Evolutionary conservation across 1,140 invertebrate species (phyloP), one percentile per base, ranked within the genome.

Genomic region (Drosophila pandora): DNA sequence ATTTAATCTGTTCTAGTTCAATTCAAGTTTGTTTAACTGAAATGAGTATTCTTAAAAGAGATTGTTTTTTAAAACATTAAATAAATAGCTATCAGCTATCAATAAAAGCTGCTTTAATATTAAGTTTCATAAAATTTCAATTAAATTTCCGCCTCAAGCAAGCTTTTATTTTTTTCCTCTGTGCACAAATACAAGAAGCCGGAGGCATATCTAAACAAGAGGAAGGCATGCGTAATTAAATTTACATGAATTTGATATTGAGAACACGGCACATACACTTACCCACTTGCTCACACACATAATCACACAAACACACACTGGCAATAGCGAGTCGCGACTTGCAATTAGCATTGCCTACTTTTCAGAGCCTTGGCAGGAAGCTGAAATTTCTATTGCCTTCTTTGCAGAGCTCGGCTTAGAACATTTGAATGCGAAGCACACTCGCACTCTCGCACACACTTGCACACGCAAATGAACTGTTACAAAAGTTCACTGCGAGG

Each of bases 221-320:
- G 55, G 78, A 74, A 73, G 70, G 78, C 82, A 87, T 82, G 82
- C 82, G 82, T 85, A 87, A 85, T 85, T 85, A 85, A 85, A 85
- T 85, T 87, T 85, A 85, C 82, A 85, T 85, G 82, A 85, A 85
- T 85, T 74, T 85, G 82, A 85, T 85, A 85, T 85, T 87, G 78
- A 82, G 80, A 76, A 85, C 62, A 75, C 48, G 56, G 22, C 8
- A 23, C 32, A 39, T 34, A 39, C 54, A 49, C 48, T 50, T 28
- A 54, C 12, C 56, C 23, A 58, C 30, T 47, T 47, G 32, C 52
- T 50, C 10, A 56, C 17, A 13, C 53, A 22, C 28, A 25, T 9
- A 25, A 50, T 47, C 2, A 55, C 2, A 55, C 13, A 34, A 10
- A 6, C 59, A 55, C 63, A 43, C 58, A 41, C 37, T 45, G 28